These are phyloP conservation scores for Dromiciops gliroides DNA, from an alignment of 2,113 vertebrate species.

Conservation along the genomic window DNA sequence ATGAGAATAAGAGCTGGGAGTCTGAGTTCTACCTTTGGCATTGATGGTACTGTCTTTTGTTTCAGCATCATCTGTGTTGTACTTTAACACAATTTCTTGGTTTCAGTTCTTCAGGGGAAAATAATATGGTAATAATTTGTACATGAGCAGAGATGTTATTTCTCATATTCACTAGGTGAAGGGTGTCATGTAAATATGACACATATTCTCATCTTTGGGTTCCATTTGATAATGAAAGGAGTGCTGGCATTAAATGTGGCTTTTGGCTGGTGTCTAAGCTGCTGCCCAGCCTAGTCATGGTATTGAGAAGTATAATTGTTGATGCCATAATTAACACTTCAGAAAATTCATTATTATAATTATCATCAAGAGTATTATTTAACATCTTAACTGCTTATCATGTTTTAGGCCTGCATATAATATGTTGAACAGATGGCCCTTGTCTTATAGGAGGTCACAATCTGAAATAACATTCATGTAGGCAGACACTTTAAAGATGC, in stretches of 20 bases:
- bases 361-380: background rate
- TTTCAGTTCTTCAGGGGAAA: background rate
- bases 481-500: background rate
- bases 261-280: background rate
- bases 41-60: background rate
- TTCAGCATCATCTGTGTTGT: background rate
- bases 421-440: background rate
- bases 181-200: background rate
- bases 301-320: background rate
- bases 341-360: background rate
- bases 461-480: background rate
- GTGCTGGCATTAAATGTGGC: background rate
- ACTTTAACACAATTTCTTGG: background rate
- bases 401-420: background rate
- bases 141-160: background rate
- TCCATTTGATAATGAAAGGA: background rate
- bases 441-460: background rate
- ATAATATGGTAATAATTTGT: background rate
- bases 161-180: constrained; percentile 1
- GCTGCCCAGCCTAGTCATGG: too few relatives aligned
- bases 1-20: background rate
- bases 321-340: background rate
- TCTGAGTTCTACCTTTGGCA: background rate
- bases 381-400: background rate
- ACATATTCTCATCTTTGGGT: background rate